phyloP scores from a whole-genome alignment of 2,888 invertebrate genomes.

The Spodoptera exigua region DNA sequence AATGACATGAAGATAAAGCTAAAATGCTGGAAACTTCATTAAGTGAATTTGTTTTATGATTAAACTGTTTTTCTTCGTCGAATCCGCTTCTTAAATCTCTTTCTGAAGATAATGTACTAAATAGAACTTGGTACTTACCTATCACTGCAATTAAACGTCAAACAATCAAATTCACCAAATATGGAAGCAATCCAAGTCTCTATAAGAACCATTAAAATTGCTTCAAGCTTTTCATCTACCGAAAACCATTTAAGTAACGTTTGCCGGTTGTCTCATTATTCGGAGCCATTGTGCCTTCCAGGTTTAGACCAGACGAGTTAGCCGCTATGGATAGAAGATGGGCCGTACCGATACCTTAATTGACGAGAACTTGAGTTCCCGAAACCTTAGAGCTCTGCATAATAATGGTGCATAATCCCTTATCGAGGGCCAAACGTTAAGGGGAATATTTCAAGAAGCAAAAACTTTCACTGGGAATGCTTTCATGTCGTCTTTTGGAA shows the following conservation, averaged over 20 bases:
- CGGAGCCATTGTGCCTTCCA: conserved; percentile 82
- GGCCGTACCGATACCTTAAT: conserved; percentile 86
- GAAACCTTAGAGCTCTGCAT: conserved; percentile 87
- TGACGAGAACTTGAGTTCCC: conserved; percentile 86
- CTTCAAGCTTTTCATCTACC: conserved; percentile 71
- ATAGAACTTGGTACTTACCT: neutral
- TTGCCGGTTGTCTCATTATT: conserved; percentile 82
- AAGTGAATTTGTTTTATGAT: neutral
- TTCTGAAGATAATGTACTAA: neutral
- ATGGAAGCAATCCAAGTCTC: conserved; percentile 48
- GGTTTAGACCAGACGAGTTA: conserved; percentile 68
- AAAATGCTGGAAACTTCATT: conserved; percentile 2
- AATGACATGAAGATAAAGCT: conserved; percentile 3
- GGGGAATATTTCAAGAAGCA: conserved; percentile 56
- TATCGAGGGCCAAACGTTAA: conserved; percentile 79
- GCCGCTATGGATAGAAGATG: conserved; percentile 82
- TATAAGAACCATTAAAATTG: conserved; percentile 65
- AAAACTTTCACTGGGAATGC: conserved; percentile 4
- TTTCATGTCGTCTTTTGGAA: no score
- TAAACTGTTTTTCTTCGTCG: conserved; percentile 3
- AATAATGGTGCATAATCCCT: conserved; percentile 87
- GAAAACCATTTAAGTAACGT: conserved; percentile 76
- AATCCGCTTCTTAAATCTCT: neutral
- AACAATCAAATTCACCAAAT: conserved; percentile 12
- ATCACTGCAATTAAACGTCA: neutral